phyloP scores from a whole-genome alignment of 2,888 invertebrate species.

The Lordiphosa fenestrarum region DNA sequence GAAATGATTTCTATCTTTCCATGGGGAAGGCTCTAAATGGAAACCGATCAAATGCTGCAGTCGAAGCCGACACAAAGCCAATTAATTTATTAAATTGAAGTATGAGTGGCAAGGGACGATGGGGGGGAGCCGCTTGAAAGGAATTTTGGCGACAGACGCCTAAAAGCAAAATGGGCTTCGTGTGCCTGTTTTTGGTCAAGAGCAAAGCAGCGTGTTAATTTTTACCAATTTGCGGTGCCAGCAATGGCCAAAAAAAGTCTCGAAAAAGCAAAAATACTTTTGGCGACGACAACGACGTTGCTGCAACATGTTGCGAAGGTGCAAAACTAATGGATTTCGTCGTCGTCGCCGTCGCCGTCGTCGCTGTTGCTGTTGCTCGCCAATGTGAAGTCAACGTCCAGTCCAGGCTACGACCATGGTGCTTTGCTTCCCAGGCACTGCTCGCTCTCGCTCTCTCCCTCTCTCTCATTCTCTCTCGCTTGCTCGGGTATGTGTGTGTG shows the following conservation, averaged over 20 bases:
- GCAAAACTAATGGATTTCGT: slow-evolving; percentile 76
- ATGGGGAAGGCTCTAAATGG: slow-evolving; percentile 73
- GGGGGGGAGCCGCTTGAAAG: slow-evolving; percentile 59
- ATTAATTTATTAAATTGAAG: slow-evolving; percentile 80
- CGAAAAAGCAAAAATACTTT: slow-evolving; percentile 17
- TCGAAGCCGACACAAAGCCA: slow-evolving; percentile 74
- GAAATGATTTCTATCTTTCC: slow-evolving; percentile 75
- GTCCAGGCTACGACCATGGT: slow-evolving; percentile 52
- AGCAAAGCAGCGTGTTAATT: slow-evolving; percentile 77
- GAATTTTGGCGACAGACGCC: slow-evolving; percentile 78
- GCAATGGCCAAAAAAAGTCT: slow-evolving; percentile 55
- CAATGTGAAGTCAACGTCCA: slow-evolving; percentile 65
- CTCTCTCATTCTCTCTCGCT: neutral
- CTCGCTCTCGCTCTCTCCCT: neutral
- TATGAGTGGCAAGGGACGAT: slow-evolving; percentile 43
- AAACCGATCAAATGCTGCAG: slow-evolving; percentile 41
- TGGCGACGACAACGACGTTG: slow-evolving; percentile 38
- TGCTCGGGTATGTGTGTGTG: slow-evolving; percentile 32
- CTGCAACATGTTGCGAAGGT: slow-evolving; percentile 73
- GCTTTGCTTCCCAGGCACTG: slow-evolving; percentile 72
- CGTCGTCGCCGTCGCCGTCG: slow-evolving; percentile 51
- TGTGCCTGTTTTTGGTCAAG: slow-evolving; percentile 76
- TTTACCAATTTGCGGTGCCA: slow-evolving; percentile 68
- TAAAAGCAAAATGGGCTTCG: slow-evolving; percentile 76
- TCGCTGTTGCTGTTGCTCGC: slow-evolving; percentile 39